These are phyloP conservation scores for Orientallactaga bullata DNA, from an alignment of 2,113 vertebrate species.

Conservation along the genomic window DNA sequence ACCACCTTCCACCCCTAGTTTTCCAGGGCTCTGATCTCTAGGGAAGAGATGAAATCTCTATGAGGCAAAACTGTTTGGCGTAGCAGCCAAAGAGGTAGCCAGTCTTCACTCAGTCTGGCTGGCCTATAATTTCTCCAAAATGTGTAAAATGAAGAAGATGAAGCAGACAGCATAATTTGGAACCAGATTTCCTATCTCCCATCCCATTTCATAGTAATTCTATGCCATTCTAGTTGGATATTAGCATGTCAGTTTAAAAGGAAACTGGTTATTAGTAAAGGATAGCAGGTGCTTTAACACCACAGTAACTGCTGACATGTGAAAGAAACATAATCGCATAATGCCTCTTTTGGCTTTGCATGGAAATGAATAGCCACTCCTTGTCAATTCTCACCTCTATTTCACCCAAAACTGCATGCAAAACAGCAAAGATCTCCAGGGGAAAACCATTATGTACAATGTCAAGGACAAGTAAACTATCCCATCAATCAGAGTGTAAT, in stretches of 20 bases:
- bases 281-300: conserved; percentile 88
- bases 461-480: conserved; percentile 86
- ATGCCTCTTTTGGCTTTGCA: conserved; percentile 84
- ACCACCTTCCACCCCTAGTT: accelerated
- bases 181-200: conserved; percentile 81
- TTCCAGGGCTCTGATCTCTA: neutral
- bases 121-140: conserved; percentile 41
- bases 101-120: neutral
- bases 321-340: conserved; percentile 86
- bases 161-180: conserved; percentile 75
- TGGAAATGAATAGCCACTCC: conserved; percentile 86
- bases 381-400: conserved; percentile 87
- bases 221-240: conserved; percentile 85
- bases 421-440: conserved; percentile 83
- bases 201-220: conserved; percentile 83
- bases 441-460: conserved; percentile 80
- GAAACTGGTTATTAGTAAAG: conserved; percentile 89
- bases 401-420: conserved; percentile 81
- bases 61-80: neutral
- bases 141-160: conserved; percentile 53
- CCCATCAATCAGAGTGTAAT: conserved; percentile 82
- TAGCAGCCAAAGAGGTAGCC: neutral
- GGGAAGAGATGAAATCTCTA: neutral
- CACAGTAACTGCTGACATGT: conserved; percentile 85
- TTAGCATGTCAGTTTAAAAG: conserved; percentile 88